A percentile compares a stretch with the other conserved stretches of the same genome.
Evolutionary conservation across 2,797 vertebrate species (phyloP).

Genomic region (Myiotriccus ornatus): DNA sequence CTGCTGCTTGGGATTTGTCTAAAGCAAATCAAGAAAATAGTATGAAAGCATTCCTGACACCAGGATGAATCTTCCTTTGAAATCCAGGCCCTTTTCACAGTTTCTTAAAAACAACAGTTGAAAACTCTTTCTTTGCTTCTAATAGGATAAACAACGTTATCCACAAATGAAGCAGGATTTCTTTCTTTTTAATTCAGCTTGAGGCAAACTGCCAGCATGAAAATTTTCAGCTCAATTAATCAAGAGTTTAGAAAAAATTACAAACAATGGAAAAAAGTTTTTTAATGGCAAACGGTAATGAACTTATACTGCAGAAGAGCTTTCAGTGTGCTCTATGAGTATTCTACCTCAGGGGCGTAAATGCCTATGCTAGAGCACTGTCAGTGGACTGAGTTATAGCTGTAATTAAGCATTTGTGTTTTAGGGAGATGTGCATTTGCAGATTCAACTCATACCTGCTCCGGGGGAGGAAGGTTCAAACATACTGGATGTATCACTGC

Average conservation of each 20-base stretch:
- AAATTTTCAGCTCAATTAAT: conserved; percentile 28
- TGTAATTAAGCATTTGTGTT: not conserved
- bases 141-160: conserved; percentile 9
- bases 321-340: not conserved
- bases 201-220: conserved; percentile 4
- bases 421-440: not conserved
- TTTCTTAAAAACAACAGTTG: conserved; percentile 1
- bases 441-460: conserved; percentile 78
- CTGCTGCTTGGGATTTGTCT: not conserved
- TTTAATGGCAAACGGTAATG: not conserved
- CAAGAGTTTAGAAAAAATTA: not conserved
- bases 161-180: not conserved
- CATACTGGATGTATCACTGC: conserved; percentile 90
- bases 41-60: conserved; percentile 6
- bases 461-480: conserved; percentile 94
- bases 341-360: not conserved
- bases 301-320: not conserved
- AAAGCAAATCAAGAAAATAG: not conserved
- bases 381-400: not conserved
- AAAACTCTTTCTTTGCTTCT: conserved; percentile 8
- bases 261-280: not conserved
- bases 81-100: not conserved
- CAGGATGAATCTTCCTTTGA: not conserved
- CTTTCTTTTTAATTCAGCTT: not conserved
- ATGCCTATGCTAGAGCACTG: not conserved